These are phyloP conservation scores for Microcebus griseorufus DNA, from an alignment of 2,113 vertebrate genomes.

Conservation along the genomic window DNA sequence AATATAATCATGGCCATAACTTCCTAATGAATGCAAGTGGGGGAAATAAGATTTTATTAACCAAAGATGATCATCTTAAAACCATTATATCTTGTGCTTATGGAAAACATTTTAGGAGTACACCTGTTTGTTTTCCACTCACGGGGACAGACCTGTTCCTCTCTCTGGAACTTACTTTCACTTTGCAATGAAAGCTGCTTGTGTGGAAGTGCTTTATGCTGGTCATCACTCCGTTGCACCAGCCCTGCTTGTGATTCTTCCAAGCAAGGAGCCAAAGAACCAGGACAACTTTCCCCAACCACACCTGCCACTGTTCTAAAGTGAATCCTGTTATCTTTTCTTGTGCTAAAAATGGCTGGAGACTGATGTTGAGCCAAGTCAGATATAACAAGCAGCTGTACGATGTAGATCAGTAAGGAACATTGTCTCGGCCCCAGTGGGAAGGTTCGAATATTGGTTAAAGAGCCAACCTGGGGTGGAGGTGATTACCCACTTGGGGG, in stretches of 20 bases:
- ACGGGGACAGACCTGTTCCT: too few relatives aligned
- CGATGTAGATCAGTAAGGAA: accelerated
- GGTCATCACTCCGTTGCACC: too few relatives aligned
- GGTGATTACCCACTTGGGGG: neutral
- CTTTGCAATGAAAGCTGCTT: too few relatives aligned
- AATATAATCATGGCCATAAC: slow-evolving; percentile 57
- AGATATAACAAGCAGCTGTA: neutral
- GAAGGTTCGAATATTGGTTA: neutral
- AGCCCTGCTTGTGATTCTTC: too few relatives aligned
- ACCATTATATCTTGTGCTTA: neutral
- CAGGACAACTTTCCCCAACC: too few relatives aligned
- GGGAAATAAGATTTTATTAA: slow-evolving; percentile 71
- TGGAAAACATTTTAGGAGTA: neutral
- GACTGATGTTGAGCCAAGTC: neutral
- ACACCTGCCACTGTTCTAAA: neutral
- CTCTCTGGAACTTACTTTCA: too few relatives aligned
- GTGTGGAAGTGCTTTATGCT: too few relatives aligned
- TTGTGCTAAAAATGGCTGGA: neutral
- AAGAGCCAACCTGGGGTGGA: neutral
- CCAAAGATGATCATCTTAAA: slow-evolving; percentile 37
- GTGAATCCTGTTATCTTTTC: neutral
- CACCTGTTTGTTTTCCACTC: neutral
- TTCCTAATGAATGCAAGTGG: slow-evolving; percentile 71
- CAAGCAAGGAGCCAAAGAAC: too few relatives aligned
- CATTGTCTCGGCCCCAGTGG: too few relatives aligned